Evolutionary conservation across 2,113 vertebrate genomes (phyloP), one percentile per base, ranked within the genome.

Genomic region (Notarius quadriscutis): DNA sequence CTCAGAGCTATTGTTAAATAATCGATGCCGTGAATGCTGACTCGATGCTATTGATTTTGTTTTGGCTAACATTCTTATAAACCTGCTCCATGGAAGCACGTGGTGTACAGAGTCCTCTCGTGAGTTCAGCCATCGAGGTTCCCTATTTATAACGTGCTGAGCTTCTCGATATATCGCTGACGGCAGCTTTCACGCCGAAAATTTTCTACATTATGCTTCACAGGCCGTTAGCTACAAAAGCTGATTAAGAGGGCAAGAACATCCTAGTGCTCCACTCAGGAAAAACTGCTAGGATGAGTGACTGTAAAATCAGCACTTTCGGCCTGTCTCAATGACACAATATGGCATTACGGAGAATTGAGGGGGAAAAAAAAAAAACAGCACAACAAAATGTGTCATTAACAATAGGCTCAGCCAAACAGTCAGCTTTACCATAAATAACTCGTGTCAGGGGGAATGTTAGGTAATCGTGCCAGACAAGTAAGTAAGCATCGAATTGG

Each of bases 1-100:
- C 34, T 87, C 69, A 63, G 55, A 62, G 83, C 83, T 71, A 87
- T 74, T 74, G 86, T 83, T 55, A 53, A 86, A 87, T 41, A 69
- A 55, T 89, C 86, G 51, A 85, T 87, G 84, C 27, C 17, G 20
- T 63, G 77, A 88, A 86, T 72, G 89, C 87, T 88, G 84, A 90
- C 86, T 86, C 78, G 27, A 84, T 84, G 55, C n/a, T 88, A 90
- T 84, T 9, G 89, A 90, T 90, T 88, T 65, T 65, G 63, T 81
- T 90, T 80, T 77, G 79, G 71, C 65, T 84, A 83, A 57, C 84
- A 65, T 80, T 71, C 69, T 20, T 72, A 5, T 7, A 48, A 81
- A 58, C 63, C 30, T 30, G 75, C 75, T 41, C 41, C 41, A 57
- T 50, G 50, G 71, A 79, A 30, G 55, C 55, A 81, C 53, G 57